phyloP scores from a whole-genome alignment of 2,888 invertebrate genomes.

The Drosophila stalkeri region DNA sequence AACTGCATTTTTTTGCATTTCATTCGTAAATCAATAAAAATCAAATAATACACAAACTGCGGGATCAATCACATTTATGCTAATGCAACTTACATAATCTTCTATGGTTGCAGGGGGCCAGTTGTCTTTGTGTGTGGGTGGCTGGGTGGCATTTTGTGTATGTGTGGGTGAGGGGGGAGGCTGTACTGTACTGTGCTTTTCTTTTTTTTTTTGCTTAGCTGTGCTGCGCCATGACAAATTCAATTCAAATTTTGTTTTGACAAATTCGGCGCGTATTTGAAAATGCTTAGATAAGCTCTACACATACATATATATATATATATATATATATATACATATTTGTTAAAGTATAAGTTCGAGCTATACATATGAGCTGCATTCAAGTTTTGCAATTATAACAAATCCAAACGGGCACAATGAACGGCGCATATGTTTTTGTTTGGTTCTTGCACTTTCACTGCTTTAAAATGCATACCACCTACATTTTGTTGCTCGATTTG shows the following conservation, averaged over 20 bases:
- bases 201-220: background rate
- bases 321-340: constrained; percentile 8
- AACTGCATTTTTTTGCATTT: constrained; percentile 79
- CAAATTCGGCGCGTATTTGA: constrained; percentile 67
- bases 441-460: constrained; percentile 75
- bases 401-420: constrained; percentile 55
- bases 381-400: constrained; percentile 54
- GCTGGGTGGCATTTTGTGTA: background rate
- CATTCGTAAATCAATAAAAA: constrained; percentile 77
- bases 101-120: constrained; percentile 8
- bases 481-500: constrained; percentile 75
- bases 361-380: constrained; percentile 16
- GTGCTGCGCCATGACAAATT: constrained; percentile 66
- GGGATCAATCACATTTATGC: constrained; percentile 80
- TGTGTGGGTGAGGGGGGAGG: background rate
- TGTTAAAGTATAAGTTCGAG: background rate
- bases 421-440: constrained; percentile 56
- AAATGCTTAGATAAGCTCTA: constrained; percentile 68
- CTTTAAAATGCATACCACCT: constrained; percentile 78
- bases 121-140: constrained; percentile 10
- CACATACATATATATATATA: background rate
- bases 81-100: constrained; percentile 76
- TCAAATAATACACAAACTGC: constrained; percentile 74
- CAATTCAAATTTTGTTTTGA: constrained; percentile 75
- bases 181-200: background rate